Conservation (phyloP, 2,113 vertebrate species). For the Coracopsis vasa region DNA sequence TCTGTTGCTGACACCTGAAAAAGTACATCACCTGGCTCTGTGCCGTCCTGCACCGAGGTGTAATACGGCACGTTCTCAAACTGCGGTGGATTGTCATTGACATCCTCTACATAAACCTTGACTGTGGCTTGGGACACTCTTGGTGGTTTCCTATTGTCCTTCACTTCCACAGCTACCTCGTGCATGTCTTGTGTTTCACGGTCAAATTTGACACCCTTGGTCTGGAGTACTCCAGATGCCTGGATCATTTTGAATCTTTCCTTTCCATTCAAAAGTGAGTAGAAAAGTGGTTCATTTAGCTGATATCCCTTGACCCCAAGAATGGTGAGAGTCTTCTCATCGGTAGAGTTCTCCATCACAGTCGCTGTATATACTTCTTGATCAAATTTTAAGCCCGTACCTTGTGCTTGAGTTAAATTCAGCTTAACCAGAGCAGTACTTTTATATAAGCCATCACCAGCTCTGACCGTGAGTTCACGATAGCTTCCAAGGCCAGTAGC, state of each 20-base stretch:
- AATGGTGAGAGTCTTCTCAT: constrained; percentile 75
- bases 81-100: constrained; percentile 87
- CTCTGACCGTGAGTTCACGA: constrained; percentile 80
- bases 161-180: constrained; percentile 83
- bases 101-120: constrained; percentile 86
- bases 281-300: constrained; percentile 88
- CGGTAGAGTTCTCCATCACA: constrained; percentile 81
- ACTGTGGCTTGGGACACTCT: constrained; percentile 83
- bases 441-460: constrained; percentile 86
- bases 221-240: constrained; percentile 88
- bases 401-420: constrained; percentile 73
- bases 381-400: constrained; percentile 80
- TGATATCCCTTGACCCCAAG: constrained; percentile 81
- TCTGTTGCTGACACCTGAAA: constrained; percentile 90
- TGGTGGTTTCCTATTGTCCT: constrained; percentile 82
- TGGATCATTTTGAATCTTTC: constrained; percentile 81
- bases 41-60: constrained; percentile 83
- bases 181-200: constrained; percentile 82
- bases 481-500: constrained; percentile 67
- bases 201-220: constrained; percentile 85
- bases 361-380: constrained; percentile 71
- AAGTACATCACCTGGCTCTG: constrained; percentile 91
- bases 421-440: constrained; percentile 80
- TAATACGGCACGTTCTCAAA: constrained; percentile 90
- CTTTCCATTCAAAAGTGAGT: constrained; percentile 82